Percentiles rank a stretch among this genome's conserved stretches.
Evolutionary conservation across 2,797 vertebrate species (phyloP).

Genomic region (Macrochelys suwanniensis): DNA sequence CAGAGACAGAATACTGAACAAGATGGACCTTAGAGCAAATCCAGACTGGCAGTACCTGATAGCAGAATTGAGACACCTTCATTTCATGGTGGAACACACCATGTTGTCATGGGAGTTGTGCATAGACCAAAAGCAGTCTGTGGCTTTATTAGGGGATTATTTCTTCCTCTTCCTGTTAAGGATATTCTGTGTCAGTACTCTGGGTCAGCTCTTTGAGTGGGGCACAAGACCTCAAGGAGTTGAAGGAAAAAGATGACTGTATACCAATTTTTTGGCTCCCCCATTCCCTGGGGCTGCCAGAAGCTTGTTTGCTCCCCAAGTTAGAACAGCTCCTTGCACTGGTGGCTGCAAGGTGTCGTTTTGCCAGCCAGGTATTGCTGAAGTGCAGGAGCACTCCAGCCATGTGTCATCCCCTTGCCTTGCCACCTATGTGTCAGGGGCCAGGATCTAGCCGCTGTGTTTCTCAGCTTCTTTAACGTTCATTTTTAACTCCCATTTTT

Average conservation of each 20-base stretch:
- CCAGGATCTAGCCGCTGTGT: background rate
- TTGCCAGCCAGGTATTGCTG: background rate
- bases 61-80: background rate
- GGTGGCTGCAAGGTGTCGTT: background rate
- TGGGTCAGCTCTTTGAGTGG: background rate
- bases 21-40: accelerated
- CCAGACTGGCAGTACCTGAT: background rate
- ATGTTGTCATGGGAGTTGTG: background rate
- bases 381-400: background rate
- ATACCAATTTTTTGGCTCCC: background rate
- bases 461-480: slow-evolving; percentile 9
- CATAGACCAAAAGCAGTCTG: background rate
- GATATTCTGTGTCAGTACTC: background rate
- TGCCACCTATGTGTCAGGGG: background rate
- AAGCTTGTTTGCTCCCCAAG: accelerated
- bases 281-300: background rate
- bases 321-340: background rate
- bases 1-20: background rate
- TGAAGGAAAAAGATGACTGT: background rate
- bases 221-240: background rate
- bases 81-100: background rate
- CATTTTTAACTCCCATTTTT: background rate
- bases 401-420: background rate
- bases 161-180: background rate
- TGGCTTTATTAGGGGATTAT: background rate